These are phyloP conservation scores for Rhagologus leucostigma DNA, from an alignment of 2,113 vertebrate genomes.

Conservation along the genomic window DNA sequence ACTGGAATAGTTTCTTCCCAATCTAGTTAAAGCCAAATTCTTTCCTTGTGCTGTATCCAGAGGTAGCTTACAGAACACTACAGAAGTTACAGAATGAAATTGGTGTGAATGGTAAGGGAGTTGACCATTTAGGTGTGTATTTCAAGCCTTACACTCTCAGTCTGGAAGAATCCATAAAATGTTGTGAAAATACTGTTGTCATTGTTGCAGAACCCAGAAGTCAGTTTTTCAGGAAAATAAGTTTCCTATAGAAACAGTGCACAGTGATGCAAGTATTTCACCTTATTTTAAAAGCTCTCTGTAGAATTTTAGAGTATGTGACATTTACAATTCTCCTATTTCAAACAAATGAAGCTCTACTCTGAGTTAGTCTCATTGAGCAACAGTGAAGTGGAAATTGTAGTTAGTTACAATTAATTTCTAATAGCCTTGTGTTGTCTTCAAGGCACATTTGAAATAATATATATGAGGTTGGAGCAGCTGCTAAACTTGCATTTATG, in stretches of 20 bases:
- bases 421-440: constrained; percentile 28
- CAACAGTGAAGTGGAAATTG: constrained; percentile 48
- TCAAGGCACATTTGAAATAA: constrained; percentile 41
- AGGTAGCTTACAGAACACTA: neutral
- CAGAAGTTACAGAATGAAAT: neutral
- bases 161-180: neutral
- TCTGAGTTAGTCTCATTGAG: neutral
- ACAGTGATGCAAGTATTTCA: neutral
- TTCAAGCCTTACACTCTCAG: neutral
- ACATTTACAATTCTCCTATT: constrained; percentile 28
- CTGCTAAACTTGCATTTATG: constrained; percentile 58
- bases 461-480: constrained; percentile 52
- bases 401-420: constrained; percentile 47
- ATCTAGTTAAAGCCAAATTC: neutral
- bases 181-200: neutral
- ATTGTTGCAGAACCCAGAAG: neutral
- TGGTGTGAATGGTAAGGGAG: neutral
- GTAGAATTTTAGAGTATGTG: neutral
- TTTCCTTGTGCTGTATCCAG: neutral
- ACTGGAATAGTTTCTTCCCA: neutral
- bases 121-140: neutral
- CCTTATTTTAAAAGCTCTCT: neutral
- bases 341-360: neutral
- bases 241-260: neutral
- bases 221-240: neutral